These are phyloP conservation scores for Syngnathus rostellatus DNA, from an alignment of 2,797 vertebrate species.

Conservation along the genomic window DNA sequence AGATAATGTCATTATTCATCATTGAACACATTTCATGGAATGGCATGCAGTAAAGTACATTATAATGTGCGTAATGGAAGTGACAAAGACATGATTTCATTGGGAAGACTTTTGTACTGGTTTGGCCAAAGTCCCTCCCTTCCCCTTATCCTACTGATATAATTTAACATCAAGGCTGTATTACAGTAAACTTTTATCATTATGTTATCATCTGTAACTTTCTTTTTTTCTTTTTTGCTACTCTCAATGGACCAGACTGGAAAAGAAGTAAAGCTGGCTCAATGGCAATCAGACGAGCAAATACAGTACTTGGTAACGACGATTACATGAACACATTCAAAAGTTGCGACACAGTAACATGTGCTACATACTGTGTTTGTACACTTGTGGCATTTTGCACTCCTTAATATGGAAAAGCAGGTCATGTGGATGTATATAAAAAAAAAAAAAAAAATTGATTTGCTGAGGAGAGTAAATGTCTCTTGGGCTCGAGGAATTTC, in stretches of 20 bases:
- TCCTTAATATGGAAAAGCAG: conserved; percentile 40
- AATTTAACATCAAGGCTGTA: conserved; percentile 12
- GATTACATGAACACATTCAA: conserved; percentile 44
- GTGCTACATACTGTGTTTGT: conserved; percentile 25
- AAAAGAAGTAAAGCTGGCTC: conserved; percentile 56
- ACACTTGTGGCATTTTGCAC: conserved; percentile 38
- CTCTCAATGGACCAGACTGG: conserved; percentile 29
- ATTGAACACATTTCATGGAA: conserved; percentile 52
- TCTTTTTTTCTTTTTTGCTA: conserved; percentile 24
- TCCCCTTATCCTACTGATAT: neutral
- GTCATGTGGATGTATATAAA: conserved; percentile 37
- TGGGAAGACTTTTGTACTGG: conserved; percentile 6
- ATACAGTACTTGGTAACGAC: conserved; percentile 59
- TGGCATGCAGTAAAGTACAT: conserved; percentile 55
- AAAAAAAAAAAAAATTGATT: conserved; percentile 47
- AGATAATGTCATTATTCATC: conserved; percentile 59
- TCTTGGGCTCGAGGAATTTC: conserved; percentile 49
- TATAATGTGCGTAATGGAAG: conserved; percentile 42
- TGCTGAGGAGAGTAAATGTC: conserved; percentile 55
- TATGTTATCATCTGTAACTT: conserved; percentile 34
- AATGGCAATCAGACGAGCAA: conserved; percentile 34
- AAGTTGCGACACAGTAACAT: conserved; percentile 15
- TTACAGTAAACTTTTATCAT: conserved; percentile 37
- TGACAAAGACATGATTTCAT: conserved; percentile 27
- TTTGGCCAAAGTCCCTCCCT: conserved; percentile 17